Evolutionary conservation across 2,797 vertebrate genomes (phyloP).

Genomic region (Lagothrix lagotricha): DNA sequence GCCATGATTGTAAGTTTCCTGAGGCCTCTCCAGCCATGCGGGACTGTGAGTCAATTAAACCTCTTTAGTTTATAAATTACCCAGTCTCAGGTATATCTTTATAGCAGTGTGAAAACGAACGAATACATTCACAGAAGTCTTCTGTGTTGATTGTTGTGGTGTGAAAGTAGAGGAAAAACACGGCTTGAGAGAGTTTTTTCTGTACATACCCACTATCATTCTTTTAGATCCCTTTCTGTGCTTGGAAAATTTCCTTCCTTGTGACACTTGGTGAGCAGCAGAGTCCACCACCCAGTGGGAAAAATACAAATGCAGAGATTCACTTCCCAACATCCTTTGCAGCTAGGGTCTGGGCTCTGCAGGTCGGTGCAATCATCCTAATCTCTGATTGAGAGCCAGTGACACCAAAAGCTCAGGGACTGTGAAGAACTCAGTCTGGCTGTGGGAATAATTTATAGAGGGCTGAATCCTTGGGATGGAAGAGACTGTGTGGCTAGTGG

Average conservation of each 20-base stretch:
- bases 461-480: neutral
- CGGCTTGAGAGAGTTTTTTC: neutral
- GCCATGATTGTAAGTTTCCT: neutral
- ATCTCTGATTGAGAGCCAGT: neutral
- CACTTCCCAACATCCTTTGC: neutral
- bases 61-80: neutral
- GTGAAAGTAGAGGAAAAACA: neutral
- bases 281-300: neutral
- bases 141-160: neutral
- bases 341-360: neutral
- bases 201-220: neutral
- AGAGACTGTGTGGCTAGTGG: neutral
- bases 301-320: neutral
- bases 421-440: neutral
- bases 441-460: neutral
- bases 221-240: neutral
- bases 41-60: neutral
- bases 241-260: neutral
- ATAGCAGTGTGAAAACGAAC: neutral
- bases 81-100: neutral
- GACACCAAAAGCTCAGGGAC: neutral
- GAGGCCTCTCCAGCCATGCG: neutral
- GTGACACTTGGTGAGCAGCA: neutral
- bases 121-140: neutral
- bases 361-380: rapidly evolving